phyloP scores from a whole-genome alignment of 2,888 invertebrate genomes.

The Hyppa rectilinea region DNA sequence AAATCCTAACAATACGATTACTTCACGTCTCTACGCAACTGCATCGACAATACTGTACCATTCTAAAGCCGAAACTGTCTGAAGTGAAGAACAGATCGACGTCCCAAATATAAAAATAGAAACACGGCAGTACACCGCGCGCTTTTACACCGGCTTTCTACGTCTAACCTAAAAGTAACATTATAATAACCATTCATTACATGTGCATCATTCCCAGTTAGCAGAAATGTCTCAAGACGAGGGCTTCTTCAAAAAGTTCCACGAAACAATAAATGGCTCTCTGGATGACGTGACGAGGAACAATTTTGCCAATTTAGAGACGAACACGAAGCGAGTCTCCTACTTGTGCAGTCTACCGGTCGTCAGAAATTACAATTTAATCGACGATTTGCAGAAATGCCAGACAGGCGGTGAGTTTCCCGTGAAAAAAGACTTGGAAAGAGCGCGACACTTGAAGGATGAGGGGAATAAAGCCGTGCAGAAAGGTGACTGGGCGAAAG shows the following conservation, averaged over 20 bases:
- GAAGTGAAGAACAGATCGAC: constrained; percentile 80
- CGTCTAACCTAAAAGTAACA: constrained; percentile 75
- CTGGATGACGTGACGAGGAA: constrained; percentile 91
- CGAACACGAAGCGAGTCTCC: constrained; percentile 92
- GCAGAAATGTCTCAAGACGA: constrained; percentile 81
- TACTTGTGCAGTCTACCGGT: constrained; percentile 90
- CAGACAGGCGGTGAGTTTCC: constrained; percentile 79
- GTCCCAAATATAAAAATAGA: constrained; percentile 87
- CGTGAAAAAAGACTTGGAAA: constrained; percentile 90
- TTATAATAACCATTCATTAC: constrained; percentile 57
- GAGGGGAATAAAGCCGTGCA: constrained; percentile 94
- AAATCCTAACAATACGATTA: constrained; percentile 15
- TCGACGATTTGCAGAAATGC: constrained; percentile 82
- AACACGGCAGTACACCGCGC: constrained; percentile 73
- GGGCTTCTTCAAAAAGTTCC: constrained; percentile 92
- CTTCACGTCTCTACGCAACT: constrained; percentile 35
- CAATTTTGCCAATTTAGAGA: constrained; percentile 91
- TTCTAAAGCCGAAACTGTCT: constrained; percentile 70
- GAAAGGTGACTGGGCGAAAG: constrained; percentile 92
- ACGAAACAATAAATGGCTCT: constrained; percentile 90
- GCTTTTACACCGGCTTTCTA: constrained; percentile 76
- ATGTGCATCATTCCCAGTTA: constrained; percentile 62
- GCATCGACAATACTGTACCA: constrained; percentile 43
- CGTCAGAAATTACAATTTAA: constrained; percentile 87
- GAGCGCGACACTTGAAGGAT: constrained; percentile 92